Conservation (phyloP, 2,113 vertebrate genomes). For the Holacanthus passer region DNA sequence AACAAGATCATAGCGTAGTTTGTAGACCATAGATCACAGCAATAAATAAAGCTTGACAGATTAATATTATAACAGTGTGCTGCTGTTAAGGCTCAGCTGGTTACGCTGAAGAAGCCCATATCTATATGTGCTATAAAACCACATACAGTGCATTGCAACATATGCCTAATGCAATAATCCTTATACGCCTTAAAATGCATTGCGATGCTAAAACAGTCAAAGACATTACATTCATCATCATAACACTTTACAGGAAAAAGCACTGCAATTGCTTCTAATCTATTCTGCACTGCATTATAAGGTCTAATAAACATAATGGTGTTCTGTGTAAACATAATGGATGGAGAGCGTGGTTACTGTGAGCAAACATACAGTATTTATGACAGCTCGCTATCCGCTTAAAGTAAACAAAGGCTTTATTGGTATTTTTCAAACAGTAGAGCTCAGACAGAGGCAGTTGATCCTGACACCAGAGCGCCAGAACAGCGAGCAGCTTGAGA, state of each 20-base stretch:
- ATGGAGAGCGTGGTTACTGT: background rate
- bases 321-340: constrained; percentile 7
- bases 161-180: constrained; percentile 7
- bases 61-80: background rate
- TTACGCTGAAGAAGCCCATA: background rate
- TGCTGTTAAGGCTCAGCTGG: background rate
- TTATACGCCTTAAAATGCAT: background rate
- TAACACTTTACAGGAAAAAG: constrained; percentile 5
- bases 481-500: background rate
- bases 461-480: background rate
- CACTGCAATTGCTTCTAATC: background rate
- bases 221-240: background rate
- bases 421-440: constrained; percentile 1
- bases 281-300: background rate
- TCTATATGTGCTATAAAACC: background rate
- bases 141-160: constrained; percentile 3
- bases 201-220: background rate
- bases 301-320: background rate
- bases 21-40: background rate
- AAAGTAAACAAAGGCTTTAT: constrained; percentile 13
- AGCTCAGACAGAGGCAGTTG: background rate
- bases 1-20: constrained; percentile 9
- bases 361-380: constrained; percentile 20
- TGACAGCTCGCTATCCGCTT: constrained; percentile 17
- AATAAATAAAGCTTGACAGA: background rate